A percentile compares a stretch with the other conserved stretches of the same genome.
Evolutionary conservation across 2,888 invertebrate species (phyloP).

Genomic region (Pristionchus entomophagus): DNA sequence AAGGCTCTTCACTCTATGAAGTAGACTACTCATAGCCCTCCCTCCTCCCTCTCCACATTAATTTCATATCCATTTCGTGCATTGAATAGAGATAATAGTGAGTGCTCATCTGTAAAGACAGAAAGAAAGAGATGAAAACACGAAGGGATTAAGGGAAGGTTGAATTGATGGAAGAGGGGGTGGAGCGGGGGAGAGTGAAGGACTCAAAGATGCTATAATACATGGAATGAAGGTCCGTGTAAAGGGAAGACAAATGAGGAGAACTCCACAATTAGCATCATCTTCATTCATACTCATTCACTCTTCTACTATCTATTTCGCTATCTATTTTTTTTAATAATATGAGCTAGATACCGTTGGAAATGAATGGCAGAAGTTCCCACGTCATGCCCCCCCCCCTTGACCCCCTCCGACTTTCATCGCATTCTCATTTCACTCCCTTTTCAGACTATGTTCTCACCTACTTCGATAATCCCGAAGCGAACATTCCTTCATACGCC

Average conservation of each 20-base stretch:
- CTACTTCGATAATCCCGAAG: constrained; percentile 80
- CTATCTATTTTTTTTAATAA: no score
- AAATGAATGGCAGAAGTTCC: no score
- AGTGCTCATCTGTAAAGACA: not conserved
- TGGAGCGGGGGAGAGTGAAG: not conserved
- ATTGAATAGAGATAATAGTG: not conserved
- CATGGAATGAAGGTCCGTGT: not conserved
- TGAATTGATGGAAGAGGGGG: not conserved
- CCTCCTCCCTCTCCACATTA: not conserved
- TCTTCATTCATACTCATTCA: no score
- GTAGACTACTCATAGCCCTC: not conserved
- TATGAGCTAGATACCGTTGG: no score
- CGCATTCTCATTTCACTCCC: not conserved
- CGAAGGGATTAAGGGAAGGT: not conserved
- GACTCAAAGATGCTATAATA: not conserved
- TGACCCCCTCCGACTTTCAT: no score
- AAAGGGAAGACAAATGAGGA: not conserved
- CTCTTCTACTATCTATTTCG: no score
- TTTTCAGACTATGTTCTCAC: constrained; percentile 78
- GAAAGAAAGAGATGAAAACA: not conserved
- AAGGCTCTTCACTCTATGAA: not conserved
- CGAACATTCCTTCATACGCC: constrained; percentile 78
- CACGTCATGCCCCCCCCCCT: no score
- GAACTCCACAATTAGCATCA: no score
- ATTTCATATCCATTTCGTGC: not conserved